Evolutionary conservation across 2,113 vertebrate genomes (phyloP).

Genomic region (Tachysurus fulvidraco): DNA sequence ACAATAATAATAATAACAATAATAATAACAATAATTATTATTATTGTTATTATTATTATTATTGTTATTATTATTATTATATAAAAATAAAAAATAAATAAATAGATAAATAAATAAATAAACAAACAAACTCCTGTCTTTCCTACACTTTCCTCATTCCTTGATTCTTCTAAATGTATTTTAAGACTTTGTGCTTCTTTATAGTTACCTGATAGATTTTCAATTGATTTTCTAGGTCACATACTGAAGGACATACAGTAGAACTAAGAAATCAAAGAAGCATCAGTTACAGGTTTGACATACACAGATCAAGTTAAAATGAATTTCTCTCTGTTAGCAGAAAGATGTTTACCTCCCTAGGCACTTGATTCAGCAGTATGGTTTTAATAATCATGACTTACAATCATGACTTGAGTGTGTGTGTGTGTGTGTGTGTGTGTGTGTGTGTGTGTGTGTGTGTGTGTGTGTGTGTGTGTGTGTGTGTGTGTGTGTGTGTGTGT

Average conservation of each 20-base stretch:
- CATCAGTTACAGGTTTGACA: background rate
- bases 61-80: no score
- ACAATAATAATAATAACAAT: no score
- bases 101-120: no score
- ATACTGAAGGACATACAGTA: background rate
- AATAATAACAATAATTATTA: no score
- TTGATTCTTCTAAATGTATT: background rate
- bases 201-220: background rate
- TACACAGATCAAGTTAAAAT: background rate
- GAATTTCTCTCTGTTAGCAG: background rate
- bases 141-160: no score
- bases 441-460: background rate
- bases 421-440: background rate
- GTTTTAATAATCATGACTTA: constrained; percentile 25
- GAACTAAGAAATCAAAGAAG: background rate
- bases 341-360: background rate
- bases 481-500: background rate
- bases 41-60: no score
- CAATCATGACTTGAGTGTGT: background rate
- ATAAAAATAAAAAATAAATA: no score
- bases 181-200: background rate
- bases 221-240: background rate
- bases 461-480: background rate
- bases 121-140: no score
- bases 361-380: background rate